A percentile compares a stretch with the other conserved stretches of the same genome.
phyloP scores from a whole-genome alignment of 2,797 vertebrate species.

The Naso thynnoides region DNA sequence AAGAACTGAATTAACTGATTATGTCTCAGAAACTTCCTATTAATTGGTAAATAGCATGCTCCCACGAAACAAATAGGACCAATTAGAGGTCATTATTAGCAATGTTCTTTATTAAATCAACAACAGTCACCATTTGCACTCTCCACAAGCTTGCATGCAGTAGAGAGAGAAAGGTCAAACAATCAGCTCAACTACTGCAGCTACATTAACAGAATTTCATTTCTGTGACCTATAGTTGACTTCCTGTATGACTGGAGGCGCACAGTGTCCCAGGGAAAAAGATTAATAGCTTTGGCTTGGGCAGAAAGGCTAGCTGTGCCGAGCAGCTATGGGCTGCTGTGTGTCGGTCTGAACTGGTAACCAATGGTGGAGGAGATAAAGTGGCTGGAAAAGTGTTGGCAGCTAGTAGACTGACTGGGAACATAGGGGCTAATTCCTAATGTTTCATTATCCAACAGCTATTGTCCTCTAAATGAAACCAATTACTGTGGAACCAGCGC shows the following conservation, averaged over 20 bases:
- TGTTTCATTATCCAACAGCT: slow-evolving; percentile 71
- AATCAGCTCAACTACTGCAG: slow-evolving; percentile 57
- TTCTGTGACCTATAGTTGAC: slow-evolving; percentile 67
- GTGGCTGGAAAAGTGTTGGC: slow-evolving; percentile 55
- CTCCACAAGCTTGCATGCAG: slow-evolving; percentile 18
- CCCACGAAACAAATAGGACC: not conserved
- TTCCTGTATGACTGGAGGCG: slow-evolving; percentile 54
- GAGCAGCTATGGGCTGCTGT: slow-evolving; percentile 34
- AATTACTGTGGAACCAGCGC: slow-evolving; percentile 64
- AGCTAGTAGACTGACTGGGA: slow-evolving; percentile 51
- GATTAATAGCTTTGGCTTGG: slow-evolving; percentile 63
- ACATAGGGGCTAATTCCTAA: slow-evolving; percentile 69
- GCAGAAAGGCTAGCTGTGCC: slow-evolving; percentile 39
- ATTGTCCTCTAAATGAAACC: slow-evolving; percentile 75
- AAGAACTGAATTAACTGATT: not conserved
- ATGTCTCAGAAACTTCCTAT: not conserved
- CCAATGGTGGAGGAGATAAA: slow-evolving; percentile 55
- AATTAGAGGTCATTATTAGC: slow-evolving; percentile 30
- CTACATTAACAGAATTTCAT: slow-evolving; percentile 63
- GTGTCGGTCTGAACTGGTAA: slow-evolving; percentile 52
- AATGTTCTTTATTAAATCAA: not conserved
- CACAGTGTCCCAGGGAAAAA: slow-evolving; percentile 21
- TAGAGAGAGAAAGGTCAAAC: slow-evolving; percentile 53
- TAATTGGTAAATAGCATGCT: slow-evolving; percentile 11
- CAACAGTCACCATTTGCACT: slow-evolving; percentile 11